Base-by-base conservation (phyloP, 2,888 invertebrate genomes). In the Mesorhabditis sp. region DNA sequence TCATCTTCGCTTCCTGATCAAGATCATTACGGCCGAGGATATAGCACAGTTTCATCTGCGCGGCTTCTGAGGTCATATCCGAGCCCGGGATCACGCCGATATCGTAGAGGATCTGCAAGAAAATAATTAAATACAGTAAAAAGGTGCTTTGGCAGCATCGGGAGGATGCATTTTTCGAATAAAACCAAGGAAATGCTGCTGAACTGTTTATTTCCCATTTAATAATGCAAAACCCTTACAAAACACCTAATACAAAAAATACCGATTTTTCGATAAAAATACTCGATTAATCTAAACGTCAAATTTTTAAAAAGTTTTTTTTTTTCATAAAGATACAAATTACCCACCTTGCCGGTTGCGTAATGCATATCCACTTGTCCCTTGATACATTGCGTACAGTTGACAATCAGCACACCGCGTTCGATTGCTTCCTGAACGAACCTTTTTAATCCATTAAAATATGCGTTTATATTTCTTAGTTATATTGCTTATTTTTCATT, bases 31-130 rank as follows among this genome's bases (percentile, higher is more conserved):
- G 92, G 0, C 93, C 92, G 43, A 96, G 87, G 0, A 96, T 92
- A 83, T 94, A 96, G 0, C 92, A 90, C 2, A 97, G 88, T 86
- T 97, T 97, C 3, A 93, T 91, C 6, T 95, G 89, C 0, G 95
- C 95, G 0, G 96, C 94, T 87, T 96, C 96, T 0, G 93, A 92
- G 0, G 96, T 96, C 92, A 94, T 92, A 84, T 94, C 94, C 70
- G 89, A 90, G 0, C 94, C 93, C 0, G 91, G 89, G 43, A 92
- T 90, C 1, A 93, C 91, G 0, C 93, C 93, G 69, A 89, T 89
- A 69, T 90, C 89, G 45, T 89, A 87, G 71, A 92, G 86, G 41
- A 88, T 87, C 90, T 90, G 62, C 67, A 75, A 58, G 45, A 45
- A 41, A 45, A 50, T 6, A 43, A 63, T 7, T 13, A n/a, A 15